Evolutionary conservation across 2,888 invertebrate genomes (phyloP).

Genomic region (Alloscopus bannaensis): DNA sequence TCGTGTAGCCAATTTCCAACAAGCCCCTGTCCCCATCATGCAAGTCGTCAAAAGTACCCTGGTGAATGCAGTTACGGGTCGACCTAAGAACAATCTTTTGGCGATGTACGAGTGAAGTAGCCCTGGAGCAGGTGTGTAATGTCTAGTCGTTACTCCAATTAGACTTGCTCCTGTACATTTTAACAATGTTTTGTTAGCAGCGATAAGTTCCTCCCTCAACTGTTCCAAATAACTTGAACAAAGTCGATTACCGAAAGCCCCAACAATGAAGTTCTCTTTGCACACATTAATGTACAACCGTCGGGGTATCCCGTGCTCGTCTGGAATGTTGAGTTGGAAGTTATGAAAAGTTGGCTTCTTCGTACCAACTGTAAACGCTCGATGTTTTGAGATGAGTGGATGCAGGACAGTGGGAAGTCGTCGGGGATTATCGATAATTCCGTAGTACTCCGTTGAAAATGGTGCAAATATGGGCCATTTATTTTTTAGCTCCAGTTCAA

Average conservation of each 20-base stretch:
- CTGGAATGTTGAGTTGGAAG: conserved; percentile 17
- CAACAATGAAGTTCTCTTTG: conserved; percentile 37
- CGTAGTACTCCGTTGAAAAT: conserved; percentile 17
- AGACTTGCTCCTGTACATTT: conserved; percentile 32
- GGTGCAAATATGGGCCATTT: conserved; percentile 5
- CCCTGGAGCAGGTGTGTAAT: conserved; percentile 3
- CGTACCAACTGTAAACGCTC: conserved; percentile 19
- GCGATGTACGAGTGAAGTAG: background rate
- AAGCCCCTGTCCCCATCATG: background rate
- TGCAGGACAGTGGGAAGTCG: conserved; percentile 44
- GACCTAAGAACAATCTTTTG: conserved; percentile 5
- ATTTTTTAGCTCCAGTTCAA: background rate
- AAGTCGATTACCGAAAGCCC: conserved; percentile 24
- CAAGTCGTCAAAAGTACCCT: background rate
- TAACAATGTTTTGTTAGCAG: too few species aligned
- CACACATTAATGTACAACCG: conserved; percentile 34
- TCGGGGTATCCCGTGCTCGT: conserved; percentile 29
- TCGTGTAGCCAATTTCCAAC: conserved; percentile 25
- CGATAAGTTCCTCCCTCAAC: background rate
- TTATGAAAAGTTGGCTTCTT: conserved; percentile 7
- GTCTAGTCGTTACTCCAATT: conserved; percentile 20
- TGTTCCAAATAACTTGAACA: background rate
- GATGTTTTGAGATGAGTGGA: conserved; percentile 29
- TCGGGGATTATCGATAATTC: conserved; percentile 35
- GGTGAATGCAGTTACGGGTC: background rate